Evolutionary conservation across 2,113 vertebrate species (phyloP).

Genomic region (Albula glossodonta): DNA sequence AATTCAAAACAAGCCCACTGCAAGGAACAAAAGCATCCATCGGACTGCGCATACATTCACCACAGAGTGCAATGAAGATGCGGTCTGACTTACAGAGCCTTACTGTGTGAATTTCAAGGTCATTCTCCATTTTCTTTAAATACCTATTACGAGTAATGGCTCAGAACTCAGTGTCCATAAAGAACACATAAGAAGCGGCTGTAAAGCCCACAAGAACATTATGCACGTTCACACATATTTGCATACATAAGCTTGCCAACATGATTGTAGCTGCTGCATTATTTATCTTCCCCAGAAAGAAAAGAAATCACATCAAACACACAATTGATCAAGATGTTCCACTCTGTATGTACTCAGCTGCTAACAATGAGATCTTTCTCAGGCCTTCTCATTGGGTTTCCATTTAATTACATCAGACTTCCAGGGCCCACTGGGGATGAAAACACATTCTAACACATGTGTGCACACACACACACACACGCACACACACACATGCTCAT

Average conservation of each 20-base stretch:
- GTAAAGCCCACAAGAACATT: neutral
- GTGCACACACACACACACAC: neutral
- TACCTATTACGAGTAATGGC: neutral
- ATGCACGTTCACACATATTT: neutral
- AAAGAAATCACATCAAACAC: neutral
- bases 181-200: neutral
- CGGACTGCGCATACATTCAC: neutral
- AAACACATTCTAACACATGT: neutral
- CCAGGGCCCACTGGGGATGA: neutral
- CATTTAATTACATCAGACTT: slow-evolving; percentile 9
- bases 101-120: neutral
- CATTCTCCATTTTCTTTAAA: neutral
- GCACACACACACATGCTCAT: neutral
- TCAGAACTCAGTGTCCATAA: neutral
- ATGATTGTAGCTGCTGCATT: neutral
- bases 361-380: neutral
- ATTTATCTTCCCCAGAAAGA: neutral
- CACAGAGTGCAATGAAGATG: neutral
- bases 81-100: neutral
- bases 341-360: neutral
- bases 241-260: neutral
- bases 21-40: neutral
- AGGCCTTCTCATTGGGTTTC: neutral
- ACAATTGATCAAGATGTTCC: slow-evolving; percentile 3
- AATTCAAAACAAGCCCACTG: no score